phyloP scores from a whole-genome alignment of 2,797 vertebrate genomes.

The Cichlasoma orientale region DNA sequence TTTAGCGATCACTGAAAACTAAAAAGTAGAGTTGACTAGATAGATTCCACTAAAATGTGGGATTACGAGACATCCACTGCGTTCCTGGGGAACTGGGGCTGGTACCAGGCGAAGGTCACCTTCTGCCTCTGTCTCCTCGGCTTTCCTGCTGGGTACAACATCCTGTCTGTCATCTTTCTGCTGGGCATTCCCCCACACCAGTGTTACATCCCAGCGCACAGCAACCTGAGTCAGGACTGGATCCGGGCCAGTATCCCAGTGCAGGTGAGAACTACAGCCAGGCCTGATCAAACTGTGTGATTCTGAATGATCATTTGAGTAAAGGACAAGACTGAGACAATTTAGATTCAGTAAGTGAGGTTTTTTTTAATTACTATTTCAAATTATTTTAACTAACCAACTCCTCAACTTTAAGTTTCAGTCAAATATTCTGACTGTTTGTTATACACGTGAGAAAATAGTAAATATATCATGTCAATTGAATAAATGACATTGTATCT shows the following conservation, averaged over 20 bases:
- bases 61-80: slow-evolving; percentile 56
- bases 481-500: background rate
- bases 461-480: background rate
- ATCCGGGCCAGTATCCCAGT: slow-evolving; percentile 56
- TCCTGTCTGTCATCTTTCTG: slow-evolving; percentile 59
- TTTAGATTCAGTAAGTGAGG: background rate
- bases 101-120: slow-evolving; percentile 55
- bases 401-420: background rate
- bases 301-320: background rate
- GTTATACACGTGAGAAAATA: background rate
- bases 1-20: background rate
- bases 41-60: slow-evolving; percentile 37
- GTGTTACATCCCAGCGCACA: slow-evolving; percentile 52
- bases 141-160: slow-evolving; percentile 50
- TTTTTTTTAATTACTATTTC: background rate
- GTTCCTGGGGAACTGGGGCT: slow-evolving; percentile 61
- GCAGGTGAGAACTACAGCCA: slow-evolving; percentile 52
- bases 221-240: slow-evolving; percentile 68
- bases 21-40: background rate
- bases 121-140: slow-evolving; percentile 39
- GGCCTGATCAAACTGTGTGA: background rate
- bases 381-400: background rate
- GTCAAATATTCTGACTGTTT: background rate
- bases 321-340: background rate
- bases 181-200: slow-evolving; percentile 54